Conservation (phyloP, 2,113 vertebrate genomes). For the Dolichotis patagonum region DNA sequence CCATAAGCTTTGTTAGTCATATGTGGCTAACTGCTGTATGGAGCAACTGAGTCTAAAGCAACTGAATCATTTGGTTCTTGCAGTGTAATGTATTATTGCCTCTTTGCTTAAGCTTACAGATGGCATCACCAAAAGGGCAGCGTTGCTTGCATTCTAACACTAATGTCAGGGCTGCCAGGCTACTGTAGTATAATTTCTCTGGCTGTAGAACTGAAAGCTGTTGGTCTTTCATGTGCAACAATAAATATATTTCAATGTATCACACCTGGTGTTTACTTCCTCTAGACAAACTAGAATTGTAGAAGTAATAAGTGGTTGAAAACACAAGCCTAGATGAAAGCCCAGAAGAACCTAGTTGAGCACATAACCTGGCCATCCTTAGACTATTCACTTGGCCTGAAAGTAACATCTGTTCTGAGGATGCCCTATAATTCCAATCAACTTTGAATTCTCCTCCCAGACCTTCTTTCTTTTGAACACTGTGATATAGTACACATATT, state of each 20-base stretch:
- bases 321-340: neutral
- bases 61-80: rapidly evolving
- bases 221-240: neutral
- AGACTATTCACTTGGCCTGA: neutral
- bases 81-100: no score
- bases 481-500: neutral
- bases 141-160: neutral
- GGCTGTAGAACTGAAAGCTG: neutral
- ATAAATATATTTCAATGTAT: neutral
- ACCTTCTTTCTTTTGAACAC: neutral
- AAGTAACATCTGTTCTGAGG: neutral
- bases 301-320: neutral
- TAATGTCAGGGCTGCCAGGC: neutral
- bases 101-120: neutral
- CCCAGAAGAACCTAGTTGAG: neutral
- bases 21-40: no score
- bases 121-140: rapidly evolving
- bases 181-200: neutral
- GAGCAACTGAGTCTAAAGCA: neutral
- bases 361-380: neutral
- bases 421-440: neutral
- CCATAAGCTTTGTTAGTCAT: rapidly evolving
- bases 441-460: neutral
- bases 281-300: neutral
- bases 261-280: neutral